Conservation (phyloP, 2,888 invertebrate genomes). For the Acanthopleura granulata region DNA sequence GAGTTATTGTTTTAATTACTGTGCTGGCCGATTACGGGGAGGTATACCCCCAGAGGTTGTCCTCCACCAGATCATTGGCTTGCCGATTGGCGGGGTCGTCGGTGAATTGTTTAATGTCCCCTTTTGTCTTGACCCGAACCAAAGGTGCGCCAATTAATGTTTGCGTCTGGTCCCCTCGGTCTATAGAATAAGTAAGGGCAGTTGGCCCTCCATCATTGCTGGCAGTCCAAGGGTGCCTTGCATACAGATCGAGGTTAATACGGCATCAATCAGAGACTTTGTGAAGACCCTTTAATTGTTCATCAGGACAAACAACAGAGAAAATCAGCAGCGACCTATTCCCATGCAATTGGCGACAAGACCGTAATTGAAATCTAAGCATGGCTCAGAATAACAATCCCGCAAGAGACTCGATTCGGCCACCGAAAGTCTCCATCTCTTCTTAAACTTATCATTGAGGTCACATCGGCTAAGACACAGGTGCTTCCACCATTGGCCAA, state of each 20-base stretch:
- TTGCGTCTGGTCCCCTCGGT: neutral
- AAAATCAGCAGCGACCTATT: neutral
- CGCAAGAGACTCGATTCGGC: neutral
- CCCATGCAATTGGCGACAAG: constrained; percentile 10
- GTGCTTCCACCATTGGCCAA: neutral
- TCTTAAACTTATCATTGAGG: neutral
- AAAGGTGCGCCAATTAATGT: neutral
- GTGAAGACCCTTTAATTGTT: constrained; percentile 3
- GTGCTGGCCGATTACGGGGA: neutral
- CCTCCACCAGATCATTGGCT: no score
- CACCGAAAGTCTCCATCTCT: neutral
- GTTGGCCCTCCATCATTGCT: neutral
- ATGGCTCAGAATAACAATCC: neutral
- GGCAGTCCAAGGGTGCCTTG: constrained; percentile 2
- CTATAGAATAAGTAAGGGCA: neutral
- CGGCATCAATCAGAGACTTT: constrained; percentile 1
- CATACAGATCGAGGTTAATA: constrained; percentile 5
- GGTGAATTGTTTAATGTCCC: neutral
- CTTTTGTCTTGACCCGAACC: constrained; percentile 1
- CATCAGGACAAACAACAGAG: constrained; percentile 9
- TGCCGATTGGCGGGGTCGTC: neutral
- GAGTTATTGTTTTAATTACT: constrained; percentile 5
- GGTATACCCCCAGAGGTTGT: no score
- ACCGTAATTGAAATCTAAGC: constrained; percentile 1
- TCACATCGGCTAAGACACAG: neutral